These are phyloP conservation scores for Stenurella melanura DNA, from an alignment of 2,888 invertebrate species.

Conservation along the genomic window DNA sequence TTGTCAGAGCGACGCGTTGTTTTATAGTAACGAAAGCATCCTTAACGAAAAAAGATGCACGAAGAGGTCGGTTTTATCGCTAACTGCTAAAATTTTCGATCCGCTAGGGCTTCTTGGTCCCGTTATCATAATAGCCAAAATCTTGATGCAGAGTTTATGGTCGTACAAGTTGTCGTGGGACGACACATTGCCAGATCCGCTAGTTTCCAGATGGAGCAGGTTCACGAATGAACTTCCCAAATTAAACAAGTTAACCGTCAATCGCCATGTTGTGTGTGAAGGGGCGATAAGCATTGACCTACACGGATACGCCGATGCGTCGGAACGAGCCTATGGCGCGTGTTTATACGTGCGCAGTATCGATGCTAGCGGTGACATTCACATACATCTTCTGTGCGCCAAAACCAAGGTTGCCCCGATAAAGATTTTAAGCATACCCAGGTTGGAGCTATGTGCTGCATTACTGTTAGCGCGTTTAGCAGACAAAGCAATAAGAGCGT, in stretches of 20 bases:
- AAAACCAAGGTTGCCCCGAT: neutral
- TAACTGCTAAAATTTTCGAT: neutral
- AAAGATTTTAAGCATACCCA: neutral
- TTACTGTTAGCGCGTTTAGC: too few relatives aligned
- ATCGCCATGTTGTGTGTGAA: too few relatives aligned
- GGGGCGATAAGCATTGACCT: too few relatives aligned
- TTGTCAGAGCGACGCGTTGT: neutral
- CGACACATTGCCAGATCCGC: neutral
- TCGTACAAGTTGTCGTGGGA: too few relatives aligned
- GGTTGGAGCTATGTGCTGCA: too few relatives aligned
- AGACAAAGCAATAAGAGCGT: neutral
- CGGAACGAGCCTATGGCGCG: neutral
- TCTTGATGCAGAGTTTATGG: too few relatives aligned
- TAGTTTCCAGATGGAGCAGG: neutral
- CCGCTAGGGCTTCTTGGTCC: too few relatives aligned
- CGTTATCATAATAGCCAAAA: neutral
- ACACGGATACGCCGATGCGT: too few relatives aligned
- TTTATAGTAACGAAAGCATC: neutral
- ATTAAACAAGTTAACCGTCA: too few relatives aligned
- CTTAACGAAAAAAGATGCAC: neutral
- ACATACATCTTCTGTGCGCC: neutral
- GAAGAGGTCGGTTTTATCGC: constrained; percentile 8
- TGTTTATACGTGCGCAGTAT: neutral
- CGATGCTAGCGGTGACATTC: too few relatives aligned
- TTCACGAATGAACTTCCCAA: too few relatives aligned